Conservation (phyloP, 2,888 invertebrate genomes). For the Sylvicola cinctus region DNA sequence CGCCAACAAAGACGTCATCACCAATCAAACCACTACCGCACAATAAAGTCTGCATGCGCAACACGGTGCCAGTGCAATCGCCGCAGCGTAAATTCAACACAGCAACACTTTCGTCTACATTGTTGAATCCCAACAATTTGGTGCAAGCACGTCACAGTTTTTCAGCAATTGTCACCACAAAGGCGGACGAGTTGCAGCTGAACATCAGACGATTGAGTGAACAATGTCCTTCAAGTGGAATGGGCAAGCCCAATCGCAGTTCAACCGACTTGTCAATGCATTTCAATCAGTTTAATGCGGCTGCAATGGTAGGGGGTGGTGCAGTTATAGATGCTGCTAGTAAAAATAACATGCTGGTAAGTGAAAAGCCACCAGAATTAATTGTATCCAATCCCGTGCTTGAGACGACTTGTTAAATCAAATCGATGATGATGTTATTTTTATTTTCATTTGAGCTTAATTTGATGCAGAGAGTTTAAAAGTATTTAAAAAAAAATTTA, state of each 20-base stretch:
- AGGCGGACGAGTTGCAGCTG: constrained; percentile 19
- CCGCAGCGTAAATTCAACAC: background rate
- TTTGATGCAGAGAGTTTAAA: no score
- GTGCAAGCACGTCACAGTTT: constrained; percentile 22
- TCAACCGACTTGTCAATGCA: constrained; percentile 13
- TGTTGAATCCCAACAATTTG: constrained; percentile 15
- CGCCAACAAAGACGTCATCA: background rate
- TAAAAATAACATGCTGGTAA: background rate
- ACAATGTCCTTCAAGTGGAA: constrained; percentile 15
- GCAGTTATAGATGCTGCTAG: constrained; percentile 6
- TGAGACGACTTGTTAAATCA: constrained; percentile 24
- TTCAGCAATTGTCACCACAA: constrained; percentile 12
- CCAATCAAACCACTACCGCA: background rate
- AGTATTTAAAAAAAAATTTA: no score
- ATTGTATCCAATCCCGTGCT: constrained; percentile 15
- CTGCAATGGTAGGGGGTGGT: constrained; percentile 3
- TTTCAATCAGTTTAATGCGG: constrained; percentile 9
- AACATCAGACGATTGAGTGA: constrained; percentile 22
- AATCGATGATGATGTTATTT: no score
- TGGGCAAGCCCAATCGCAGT: no score
- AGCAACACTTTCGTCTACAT: background rate
- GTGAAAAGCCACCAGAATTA: no score
- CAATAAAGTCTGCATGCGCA: background rate
- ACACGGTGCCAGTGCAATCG: background rate
- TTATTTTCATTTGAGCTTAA: no score